A percentile compares a stretch with the other conserved stretches of the same genome.
phyloP scores from a whole-genome alignment of 2,888 invertebrate genomes.

The Macrophya annulata region DNA sequence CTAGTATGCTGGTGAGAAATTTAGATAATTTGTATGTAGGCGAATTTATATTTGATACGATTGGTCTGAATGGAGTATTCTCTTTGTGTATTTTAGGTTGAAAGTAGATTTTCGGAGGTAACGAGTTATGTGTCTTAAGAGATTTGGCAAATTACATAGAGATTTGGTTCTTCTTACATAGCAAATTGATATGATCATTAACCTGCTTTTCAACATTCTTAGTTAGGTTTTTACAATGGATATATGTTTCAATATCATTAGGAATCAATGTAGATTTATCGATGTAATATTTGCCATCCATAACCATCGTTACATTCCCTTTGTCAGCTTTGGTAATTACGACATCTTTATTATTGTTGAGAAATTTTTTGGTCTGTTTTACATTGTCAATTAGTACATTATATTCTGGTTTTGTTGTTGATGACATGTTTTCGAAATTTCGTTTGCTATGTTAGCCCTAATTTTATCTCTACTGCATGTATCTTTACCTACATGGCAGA shows the following conservation, averaged over 20 bases:
- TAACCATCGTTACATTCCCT: background rate
- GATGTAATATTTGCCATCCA: background rate
- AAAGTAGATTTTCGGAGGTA: conserved; percentile 5
- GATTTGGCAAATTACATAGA: background rate
- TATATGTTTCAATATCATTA: background rate
- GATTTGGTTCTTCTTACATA: background rate
- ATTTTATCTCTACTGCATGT: too few relatives aligned
- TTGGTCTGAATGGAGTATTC: background rate
- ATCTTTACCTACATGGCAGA: too few relatives aligned
- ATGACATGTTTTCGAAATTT: too few relatives aligned
- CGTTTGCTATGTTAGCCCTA: too few relatives aligned
- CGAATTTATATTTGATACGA: background rate
- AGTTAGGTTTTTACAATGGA: background rate
- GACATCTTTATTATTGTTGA: background rate
- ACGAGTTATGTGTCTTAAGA: background rate
- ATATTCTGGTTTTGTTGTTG: too few relatives aligned
- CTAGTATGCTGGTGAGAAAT: background rate
- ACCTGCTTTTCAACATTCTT: background rate
- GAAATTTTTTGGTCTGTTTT: too few relatives aligned
- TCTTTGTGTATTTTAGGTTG: background rate
- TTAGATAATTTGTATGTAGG: background rate
- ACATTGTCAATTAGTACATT: too few relatives aligned
- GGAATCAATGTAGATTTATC: too few relatives aligned
- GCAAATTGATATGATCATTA: background rate
- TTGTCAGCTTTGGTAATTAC: conserved; percentile 6